Base-by-base conservation (phyloP, 2,888 invertebrate genomes). In the Halictus ligatus region DNA sequence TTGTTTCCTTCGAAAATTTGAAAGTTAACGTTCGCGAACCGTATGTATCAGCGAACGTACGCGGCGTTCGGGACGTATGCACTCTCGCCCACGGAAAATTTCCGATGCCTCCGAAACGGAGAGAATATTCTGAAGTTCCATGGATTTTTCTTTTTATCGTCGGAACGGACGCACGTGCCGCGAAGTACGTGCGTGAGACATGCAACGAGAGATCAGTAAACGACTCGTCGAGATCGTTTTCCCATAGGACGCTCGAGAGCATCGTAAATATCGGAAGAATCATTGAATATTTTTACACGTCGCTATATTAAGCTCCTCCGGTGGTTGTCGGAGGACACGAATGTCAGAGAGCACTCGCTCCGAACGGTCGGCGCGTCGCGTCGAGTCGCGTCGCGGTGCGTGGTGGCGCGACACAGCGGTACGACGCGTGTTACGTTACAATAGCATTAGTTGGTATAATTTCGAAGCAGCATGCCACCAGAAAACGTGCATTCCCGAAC, bases 391-490 rank as follows among this genome's bases (percentile, higher is more conserved):
- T 35, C 18, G 50, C 2, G 48, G 12, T 18, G 64, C 18, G 29
- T 18, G 8, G 29, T 1, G 29, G 64, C 15, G 29, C 18, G 18
- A 25, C 29, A 29, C 29, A 13, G 64, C 21, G 8, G 21, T 69
- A 40, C 40, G 69, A 40, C 69, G 69, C 1, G 40, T 40, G 69
- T 69, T 69, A 69, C 69, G 69, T 69, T 69, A 69, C 69, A 69
- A 69, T 69, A 69, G 75, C 69, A 69, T 69, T n/a, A 75, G 83
- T 84, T 84, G 71, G 40, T 84, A 84, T 85, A 89, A 88, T 89
- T 89, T 89, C 78, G 79, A 75, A 80, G 82, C 54, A 72, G 58
- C 74, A 78, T 78, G 83, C 80, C 81, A 87, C 80, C 81, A 87
- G 89, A 89, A 84, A 81, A 84, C 74, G 72, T 60, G 82, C 82